These are phyloP conservation scores for Carduelis carduelis DNA, from an alignment of 2,797 vertebrate species.

Conservation along the genomic window DNA sequence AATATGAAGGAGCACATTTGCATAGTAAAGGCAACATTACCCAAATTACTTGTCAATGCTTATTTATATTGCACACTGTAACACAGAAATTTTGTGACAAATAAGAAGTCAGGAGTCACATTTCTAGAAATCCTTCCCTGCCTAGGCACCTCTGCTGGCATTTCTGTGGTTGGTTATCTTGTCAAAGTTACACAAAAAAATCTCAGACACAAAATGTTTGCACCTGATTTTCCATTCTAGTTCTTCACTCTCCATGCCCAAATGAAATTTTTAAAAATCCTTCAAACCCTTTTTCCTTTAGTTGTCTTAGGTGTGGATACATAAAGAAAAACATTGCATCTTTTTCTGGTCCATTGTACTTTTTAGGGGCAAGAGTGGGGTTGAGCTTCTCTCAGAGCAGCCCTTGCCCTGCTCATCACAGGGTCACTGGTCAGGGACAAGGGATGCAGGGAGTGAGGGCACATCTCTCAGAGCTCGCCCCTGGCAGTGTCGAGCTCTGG, in stretches of 20 bases:
- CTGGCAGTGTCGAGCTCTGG: accelerated
- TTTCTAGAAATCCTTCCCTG: neutral
- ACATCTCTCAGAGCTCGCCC: neutral
- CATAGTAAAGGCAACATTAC: neutral
- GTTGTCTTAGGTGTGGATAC: neutral
- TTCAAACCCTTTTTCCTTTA: neutral
- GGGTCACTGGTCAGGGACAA: too few species aligned
- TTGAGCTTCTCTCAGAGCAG: neutral
- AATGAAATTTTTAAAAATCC: neutral
- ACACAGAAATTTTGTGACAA: neutral
- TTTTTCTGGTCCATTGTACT: neutral
- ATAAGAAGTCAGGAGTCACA: neutral
- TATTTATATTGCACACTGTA: neutral
- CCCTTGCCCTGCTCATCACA: neutral
- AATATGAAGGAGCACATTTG: neutral
- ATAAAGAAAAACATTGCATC: neutral
- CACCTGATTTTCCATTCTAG: neutral
- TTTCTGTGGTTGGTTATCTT: neutral
- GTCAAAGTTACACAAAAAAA: neutral
- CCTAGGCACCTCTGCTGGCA: neutral
- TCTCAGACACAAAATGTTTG: neutral
- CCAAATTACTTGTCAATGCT: neutral
- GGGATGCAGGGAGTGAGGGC: too few species aligned
- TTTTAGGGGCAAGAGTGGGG: neutral
- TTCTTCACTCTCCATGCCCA: neutral